Conservation (phyloP, 2,113 vertebrate genomes). For the Hystrix cristata region DNA sequence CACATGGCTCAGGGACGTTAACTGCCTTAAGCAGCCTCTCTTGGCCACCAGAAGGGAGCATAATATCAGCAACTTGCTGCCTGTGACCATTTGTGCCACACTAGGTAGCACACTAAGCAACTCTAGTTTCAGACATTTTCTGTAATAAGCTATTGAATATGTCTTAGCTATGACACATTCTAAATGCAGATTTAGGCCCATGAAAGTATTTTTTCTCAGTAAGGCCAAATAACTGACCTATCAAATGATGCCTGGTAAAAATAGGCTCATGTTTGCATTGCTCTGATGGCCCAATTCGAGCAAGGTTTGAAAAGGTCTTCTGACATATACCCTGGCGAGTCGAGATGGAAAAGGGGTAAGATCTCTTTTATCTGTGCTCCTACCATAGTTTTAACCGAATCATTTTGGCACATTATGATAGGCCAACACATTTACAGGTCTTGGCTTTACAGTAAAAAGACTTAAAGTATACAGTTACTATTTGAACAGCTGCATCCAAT, state of each 20-base stretch:
- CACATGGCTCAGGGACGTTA: not conserved
- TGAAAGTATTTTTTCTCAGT: not conserved
- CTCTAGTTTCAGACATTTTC: not conserved
- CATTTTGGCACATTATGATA: not conserved
- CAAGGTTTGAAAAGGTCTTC: not conserved
- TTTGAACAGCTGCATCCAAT: conserved; percentile 72
- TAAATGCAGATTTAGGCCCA: not conserved
- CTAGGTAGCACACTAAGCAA: not conserved
- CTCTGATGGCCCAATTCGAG: not conserved
- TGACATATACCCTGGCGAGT: not conserved
- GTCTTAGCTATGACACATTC: not conserved
- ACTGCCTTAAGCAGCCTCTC: not conserved
- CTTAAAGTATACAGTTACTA: conserved; percentile 1
- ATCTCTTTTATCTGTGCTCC: not conserved
- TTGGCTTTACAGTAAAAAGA: conserved; percentile 20
- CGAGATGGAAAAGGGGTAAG: not conserved
- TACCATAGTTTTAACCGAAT: not conserved
- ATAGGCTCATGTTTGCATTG: not conserved
- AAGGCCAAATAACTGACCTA: not conserved
- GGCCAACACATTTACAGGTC: not conserved
- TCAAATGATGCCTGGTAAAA: not conserved
- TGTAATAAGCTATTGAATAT: not conserved
- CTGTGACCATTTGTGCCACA: not conserved
- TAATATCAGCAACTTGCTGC: not conserved
- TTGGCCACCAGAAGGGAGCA: not conserved